Percentiles rank a stretch among this genome's conserved stretches.
These are phyloP conservation scores for Cosmia trapezina DNA, from an alignment of 2,888 invertebrate species.

Conservation along the genomic window DNA sequence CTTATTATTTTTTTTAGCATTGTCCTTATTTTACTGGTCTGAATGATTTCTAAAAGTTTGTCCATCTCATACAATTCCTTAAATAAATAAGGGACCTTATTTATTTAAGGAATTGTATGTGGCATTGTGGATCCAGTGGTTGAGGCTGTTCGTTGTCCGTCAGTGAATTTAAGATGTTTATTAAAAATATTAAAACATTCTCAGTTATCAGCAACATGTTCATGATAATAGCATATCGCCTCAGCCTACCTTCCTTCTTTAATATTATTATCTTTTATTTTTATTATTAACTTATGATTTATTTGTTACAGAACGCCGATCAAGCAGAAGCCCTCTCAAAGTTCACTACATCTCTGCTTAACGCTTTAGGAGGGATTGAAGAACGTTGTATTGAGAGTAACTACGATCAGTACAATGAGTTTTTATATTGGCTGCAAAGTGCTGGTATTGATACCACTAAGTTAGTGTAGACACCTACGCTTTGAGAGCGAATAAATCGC, in stretches of 20 bases:
- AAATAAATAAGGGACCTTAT: too few species aligned
- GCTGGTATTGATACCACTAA: constrained; percentile 48
- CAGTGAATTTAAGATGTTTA: neutral
- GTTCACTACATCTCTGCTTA: constrained; percentile 68
- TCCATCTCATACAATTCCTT: too few species aligned
- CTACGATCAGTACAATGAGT: constrained; percentile 55
- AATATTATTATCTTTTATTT: neutral
- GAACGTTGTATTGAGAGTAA: constrained; percentile 62
- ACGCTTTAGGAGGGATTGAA: constrained; percentile 59
- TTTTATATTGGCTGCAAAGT: constrained; percentile 61
- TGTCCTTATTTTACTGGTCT: too few species aligned
- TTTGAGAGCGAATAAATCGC: constrained; percentile 3
- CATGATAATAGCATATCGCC: neutral
- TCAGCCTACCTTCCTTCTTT: neutral
- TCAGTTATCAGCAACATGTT: neutral
- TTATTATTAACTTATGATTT: neutral
- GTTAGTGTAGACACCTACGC: constrained; percentile 5
- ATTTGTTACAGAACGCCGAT: constrained; percentile 70
- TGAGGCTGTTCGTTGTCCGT: neutral
- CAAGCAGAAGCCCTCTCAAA: constrained; percentile 65
- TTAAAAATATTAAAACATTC: neutral
- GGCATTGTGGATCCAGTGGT: neutral
- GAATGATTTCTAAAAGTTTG: too few species aligned
- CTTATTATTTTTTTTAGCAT: too few species aligned
- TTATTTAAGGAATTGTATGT: too few species aligned